Base-by-base conservation (phyloP, 2,888 invertebrate genomes). In the Temnothorax unifasciatus region DNA sequence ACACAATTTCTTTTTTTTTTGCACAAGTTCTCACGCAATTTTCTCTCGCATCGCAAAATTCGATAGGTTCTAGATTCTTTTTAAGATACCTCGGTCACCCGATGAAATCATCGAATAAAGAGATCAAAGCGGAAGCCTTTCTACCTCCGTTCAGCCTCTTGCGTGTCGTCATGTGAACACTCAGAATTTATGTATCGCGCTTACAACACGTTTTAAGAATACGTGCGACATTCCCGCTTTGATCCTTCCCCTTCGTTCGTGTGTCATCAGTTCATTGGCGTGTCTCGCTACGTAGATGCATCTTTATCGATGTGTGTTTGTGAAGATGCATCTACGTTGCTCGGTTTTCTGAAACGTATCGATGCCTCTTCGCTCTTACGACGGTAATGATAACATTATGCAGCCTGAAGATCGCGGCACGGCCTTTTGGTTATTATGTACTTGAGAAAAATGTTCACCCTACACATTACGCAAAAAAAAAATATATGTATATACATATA, bases 401-500 rank as follows among this genome's bases (percentile, higher is more conserved):
- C 68, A 59, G 68, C 83, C 68, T 83, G 83, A 83, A 83, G 21
- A 57, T 83, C 68, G 75, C 76, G 47, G 50, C 57, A 57, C 66
- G 44, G 34, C 8, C 25, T 13, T 66, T 57, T 15, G 25, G 52
- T 71, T 59, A 50, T 38, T 38, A 29, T 38, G 6, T 38, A 34
- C 2, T n/a, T 18, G 15, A 52, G 13, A 61, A 50, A 59, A 66
- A 47, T 61, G 11, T 38, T n/a, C 38, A 21, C 4, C 21, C 25
- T 13, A 63, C 61, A 3, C 6, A 34, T 8, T 38, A 63, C 13
- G 50, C 25, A 59, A 34, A 54, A 47, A 47, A 50, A 5, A n/a
- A 61, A n/a, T n/a, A n/a, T 2, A 52, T 52, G 3, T 52, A 52
- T 9, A 68, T 57, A 38, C 57, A 25, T 15, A 18, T 6, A 63